Evolutionary conservation across 2,797 vertebrate genomes (phyloP), one percentile per base, ranked within the genome.

Genomic region (Carduelis carduelis): DNA sequence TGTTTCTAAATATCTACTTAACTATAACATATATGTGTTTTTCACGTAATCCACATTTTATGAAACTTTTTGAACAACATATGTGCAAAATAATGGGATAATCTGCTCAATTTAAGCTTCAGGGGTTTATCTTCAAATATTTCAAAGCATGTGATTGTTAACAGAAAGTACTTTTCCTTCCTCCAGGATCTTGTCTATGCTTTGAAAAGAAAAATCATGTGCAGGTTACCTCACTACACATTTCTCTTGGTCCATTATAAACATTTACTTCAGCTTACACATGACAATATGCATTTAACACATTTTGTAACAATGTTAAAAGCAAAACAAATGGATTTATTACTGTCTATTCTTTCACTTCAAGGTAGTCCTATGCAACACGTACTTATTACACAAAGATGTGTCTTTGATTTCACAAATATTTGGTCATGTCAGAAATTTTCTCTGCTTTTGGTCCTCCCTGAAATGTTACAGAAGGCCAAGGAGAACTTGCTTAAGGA

Each of bases 211-310:
- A 76, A 72, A 21, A 14, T 22, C 3, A 1, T 26, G 5, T 34
- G 3, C 30, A 8, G 28, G 3, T 79, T 61, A 41, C 4, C 6
- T 39, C 14, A 55, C 0, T 11, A 30, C 6, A 19, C 2, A 1
- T 65, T 89, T 69, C 27, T 52, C 7, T 82, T 57, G 8, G 8
- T 56, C 44, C 11, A 23, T 61, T 64, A 12, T 18, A 70, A 86
- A 37, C 2, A 19, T 44, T 55, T 66, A n/a, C 13, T 4, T 11
- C 8, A 34, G 3, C 1, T 84, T 71, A 49, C 11, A 21, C 0
- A 15, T 14, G 20, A 7, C 10, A 81, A 50, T 27, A 23, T 8
- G 0, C 1, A 43, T 55, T 18, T n/a, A 17, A 56, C 83, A 69
- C 14, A 46, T 16, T 61, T 69, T 72, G 5, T 18, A 74, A 6